phyloP scores from a whole-genome alignment of 2,888 invertebrate genomes.

The Xiphydria camelus region DNA sequence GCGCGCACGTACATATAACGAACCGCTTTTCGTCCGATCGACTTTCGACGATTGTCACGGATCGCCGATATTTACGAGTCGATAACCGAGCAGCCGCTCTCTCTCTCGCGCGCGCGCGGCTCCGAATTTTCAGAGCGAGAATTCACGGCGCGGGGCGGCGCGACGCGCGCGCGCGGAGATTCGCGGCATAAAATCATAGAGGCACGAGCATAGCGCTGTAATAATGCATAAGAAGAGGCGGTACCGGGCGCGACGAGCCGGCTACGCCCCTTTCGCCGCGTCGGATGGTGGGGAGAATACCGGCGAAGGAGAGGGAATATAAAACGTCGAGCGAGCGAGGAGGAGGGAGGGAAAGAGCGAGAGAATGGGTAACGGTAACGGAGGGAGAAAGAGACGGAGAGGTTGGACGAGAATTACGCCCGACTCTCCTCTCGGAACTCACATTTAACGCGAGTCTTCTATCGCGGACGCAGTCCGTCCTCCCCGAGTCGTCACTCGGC shows the following conservation, averaged over 20 bases:
- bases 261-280: conserved; percentile 15
- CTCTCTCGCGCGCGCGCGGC: conserved; percentile 2
- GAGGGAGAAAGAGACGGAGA: conserved; percentile 2
- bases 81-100: too few species aligned
- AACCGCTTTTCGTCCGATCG: too few species aligned
- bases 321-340: not conserved
- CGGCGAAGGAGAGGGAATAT: conserved; percentile 2
- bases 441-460: conserved; percentile 35
- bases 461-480: conserved; percentile 21
- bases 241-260: conserved; percentile 23
- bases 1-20: too few species aligned
- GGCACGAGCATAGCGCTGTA: conserved; percentile 47
- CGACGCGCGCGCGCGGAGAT: conserved; percentile 11
- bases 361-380: conserved; percentile 7
- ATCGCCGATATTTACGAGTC: too few species aligned
- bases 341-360: conserved; percentile 3
- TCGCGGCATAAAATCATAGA: conserved; percentile 51
- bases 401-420: conserved; percentile 26
- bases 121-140: too few species aligned
- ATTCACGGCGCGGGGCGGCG: not conserved
- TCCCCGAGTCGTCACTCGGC: not conserved
- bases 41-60: too few species aligned
- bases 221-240: conserved; percentile 58
- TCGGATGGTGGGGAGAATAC: conserved; percentile 1
- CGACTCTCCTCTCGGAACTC: conserved; percentile 30